Base-by-base conservation (phyloP, 2,888 invertebrate species). In the Tenthredo livida region DNA sequence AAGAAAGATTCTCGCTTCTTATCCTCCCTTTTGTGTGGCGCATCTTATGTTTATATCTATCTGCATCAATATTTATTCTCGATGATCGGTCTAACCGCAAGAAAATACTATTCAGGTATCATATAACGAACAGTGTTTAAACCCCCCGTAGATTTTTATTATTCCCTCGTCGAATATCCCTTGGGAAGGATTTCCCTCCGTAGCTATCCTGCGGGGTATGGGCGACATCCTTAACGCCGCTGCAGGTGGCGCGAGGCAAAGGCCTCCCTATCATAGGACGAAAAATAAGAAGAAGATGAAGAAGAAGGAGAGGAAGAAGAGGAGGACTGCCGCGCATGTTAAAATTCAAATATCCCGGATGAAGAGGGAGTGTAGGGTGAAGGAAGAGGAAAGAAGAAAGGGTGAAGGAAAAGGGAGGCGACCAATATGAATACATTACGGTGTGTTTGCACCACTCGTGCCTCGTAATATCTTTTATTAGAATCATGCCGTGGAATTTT, bases 401-500 rank as follows among this genome's bases (percentile, higher is more conserved):
- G 73, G 73, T 37, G 40, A 75, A 43, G 21, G 50, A 25, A 75
- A 25, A 75, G 75, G 25, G 75, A 25, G 77, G 50, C 77, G 86
- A 87, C 90, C 90, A 91, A 91, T 90, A 91, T 90, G 90, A 91
- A 91, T 90, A 92, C 89, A 90, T 91, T 92, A 91, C 87, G 88
- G 88, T 88, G 89, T 89, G 90, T 89, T 90, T 90, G 90, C 91
- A 90, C 89, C 87, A 88, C 88, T 85, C 84, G 70, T 40, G 85
- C 43, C 54, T 54, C 47, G 91, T 91, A 92, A 92, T 92, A 87
- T 89, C 91, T 89, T 90, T 90, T 91, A 92, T 92, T 91, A 92
- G 90, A 92, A 92, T 92, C 92, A 91, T 92, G 91, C 90, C 89
- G 88, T 86, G 89, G 91, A 91, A 91, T 92, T 92, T 91, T 91